phyloP scores from a whole-genome alignment of 2,797 vertebrate species.

The Serranus cabrilla region DNA sequence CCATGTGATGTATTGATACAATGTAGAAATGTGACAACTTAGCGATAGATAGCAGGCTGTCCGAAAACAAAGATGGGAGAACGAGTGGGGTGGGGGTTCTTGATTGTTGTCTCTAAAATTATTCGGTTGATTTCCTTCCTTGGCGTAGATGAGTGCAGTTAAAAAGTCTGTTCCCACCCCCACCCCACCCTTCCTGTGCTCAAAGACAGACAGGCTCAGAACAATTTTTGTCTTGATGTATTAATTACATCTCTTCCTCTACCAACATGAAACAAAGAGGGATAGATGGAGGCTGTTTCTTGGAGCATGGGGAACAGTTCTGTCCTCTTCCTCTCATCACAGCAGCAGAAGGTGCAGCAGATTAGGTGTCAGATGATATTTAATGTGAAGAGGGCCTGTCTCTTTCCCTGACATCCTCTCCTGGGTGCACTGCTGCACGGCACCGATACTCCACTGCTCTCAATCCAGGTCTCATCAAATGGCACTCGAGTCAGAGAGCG shows the following conservation, averaged over 20 bases:
- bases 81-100: neutral
- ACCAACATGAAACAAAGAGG: conserved; percentile 35
- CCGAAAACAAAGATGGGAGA: conserved; percentile 23
- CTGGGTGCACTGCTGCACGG: conserved; percentile 72
- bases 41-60: conserved; percentile 61
- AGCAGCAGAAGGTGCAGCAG: conserved; percentile 77
- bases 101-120: conserved; percentile 54
- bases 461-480: conserved; percentile 81
- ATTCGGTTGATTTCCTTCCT: conserved; percentile 53
- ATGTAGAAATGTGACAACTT: conserved; percentile 72
- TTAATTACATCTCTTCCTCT: conserved; percentile 66
- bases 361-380: conserved; percentile 85
- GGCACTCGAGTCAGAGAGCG: conserved; percentile 65
- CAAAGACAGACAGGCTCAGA: conserved; percentile 41
- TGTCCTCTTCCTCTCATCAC: conserved; percentile 64
- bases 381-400: conserved; percentile 80
- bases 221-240: conserved; percentile 70
- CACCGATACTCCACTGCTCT: conserved; percentile 71
- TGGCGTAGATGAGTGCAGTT: conserved; percentile 25
- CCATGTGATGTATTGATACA: conserved; percentile 73
- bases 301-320: conserved; percentile 20
- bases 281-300: conserved; percentile 30
- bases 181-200: conserved; percentile 17
- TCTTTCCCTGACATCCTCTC: conserved; percentile 76
- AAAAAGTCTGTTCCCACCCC: conserved; percentile 35